A percentile compares a stretch with the other conserved stretches of the same genome.
phyloP scores from a whole-genome alignment of 2,797 vertebrate species.

The Microtus obscurus region DNA sequence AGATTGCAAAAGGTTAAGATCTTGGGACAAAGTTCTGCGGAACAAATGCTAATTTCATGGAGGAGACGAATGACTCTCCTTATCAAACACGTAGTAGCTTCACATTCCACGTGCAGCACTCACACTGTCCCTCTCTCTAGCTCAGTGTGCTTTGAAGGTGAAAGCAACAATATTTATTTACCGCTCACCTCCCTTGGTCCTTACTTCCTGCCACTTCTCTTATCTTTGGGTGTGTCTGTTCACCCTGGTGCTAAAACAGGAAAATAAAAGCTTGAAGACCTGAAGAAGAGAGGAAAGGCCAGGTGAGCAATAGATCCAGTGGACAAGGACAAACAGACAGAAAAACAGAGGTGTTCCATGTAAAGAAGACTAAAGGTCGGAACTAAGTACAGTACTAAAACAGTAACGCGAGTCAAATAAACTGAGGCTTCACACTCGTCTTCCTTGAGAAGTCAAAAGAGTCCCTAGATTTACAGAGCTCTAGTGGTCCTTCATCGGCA shows the following conservation, averaged over 20 bases:
- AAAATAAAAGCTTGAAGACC: slow-evolving; percentile 41
- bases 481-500: neutral
- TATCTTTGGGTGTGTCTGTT: slow-evolving; percentile 8
- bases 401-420: neutral
- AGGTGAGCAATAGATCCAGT: slow-evolving; percentile 22
- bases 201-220: slow-evolving; percentile 11
- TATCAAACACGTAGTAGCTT: neutral
- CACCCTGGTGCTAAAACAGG: neutral
- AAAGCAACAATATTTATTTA: slow-evolving; percentile 52
- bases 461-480: neutral
- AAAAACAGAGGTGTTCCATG: neutral
- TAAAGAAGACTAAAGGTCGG: neutral
- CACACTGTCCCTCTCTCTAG: neutral
- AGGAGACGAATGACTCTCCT: neutral
- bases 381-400: neutral
- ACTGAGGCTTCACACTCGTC: neutral
- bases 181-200: neutral
- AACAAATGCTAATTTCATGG: neutral
- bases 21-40: neutral
- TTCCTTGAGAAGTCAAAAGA: slow-evolving; percentile 24
- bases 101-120: neutral
- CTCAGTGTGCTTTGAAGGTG: slow-evolving; percentile 18
- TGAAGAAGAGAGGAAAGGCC: neutral
- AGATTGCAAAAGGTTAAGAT: neutral
- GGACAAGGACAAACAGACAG: neutral